Base-by-base conservation (phyloP, 2,888 invertebrate species). In the Ligdia adustata region DNA sequence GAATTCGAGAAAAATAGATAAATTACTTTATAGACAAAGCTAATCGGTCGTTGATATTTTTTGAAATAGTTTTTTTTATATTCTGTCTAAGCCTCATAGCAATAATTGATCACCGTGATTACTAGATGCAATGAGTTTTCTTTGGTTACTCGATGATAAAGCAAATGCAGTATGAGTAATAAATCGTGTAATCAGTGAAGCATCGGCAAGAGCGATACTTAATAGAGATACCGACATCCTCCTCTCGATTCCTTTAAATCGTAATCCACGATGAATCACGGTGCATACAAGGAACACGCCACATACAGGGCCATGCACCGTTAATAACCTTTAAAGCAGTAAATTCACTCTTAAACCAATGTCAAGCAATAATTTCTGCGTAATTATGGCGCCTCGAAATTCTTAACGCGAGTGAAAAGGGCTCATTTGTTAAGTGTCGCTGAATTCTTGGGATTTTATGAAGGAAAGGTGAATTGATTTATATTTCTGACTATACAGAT, bases 281-380 rank as follows among this genome's bases (percentile, higher is more conserved):
- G 62, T 58, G 60, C 69, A 69, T 64, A 68, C 72, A 52, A 61
- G 75, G 78, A 22, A 78, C 65, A 66, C 70, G 64, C 68, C 62
- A 53, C 64, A 77, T 77, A n/a, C n/a, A n/a, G n/a, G n/a, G n/a
- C n/a, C 73, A 60, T 34, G 54, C 67, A 82, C 84, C 77, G 81
- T 83, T 83, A 83, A 75, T 69, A 78, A 74, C 69, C 66, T 73
- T 71, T 64, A 64, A 64, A 57, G 62, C 66, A 66, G 68, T 77
- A 72, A 75, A 72, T 76, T 71, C 64, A 62, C 58, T 64, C 70
- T 74, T 66, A 72, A 69, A 68, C 69, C 71, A 68, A 72, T 72
- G 69, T 71, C 64, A 71, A 71, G 70, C 49, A 58, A 68, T 72
- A 66, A 72, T 72, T 72, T 60, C 43, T 54, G 44, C 57, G 64